A percentile compares a stretch with the other conserved stretches of the same genome.
Conservation (phyloP, 1,140 invertebrate genomes). For the Atta colombica region DNA sequence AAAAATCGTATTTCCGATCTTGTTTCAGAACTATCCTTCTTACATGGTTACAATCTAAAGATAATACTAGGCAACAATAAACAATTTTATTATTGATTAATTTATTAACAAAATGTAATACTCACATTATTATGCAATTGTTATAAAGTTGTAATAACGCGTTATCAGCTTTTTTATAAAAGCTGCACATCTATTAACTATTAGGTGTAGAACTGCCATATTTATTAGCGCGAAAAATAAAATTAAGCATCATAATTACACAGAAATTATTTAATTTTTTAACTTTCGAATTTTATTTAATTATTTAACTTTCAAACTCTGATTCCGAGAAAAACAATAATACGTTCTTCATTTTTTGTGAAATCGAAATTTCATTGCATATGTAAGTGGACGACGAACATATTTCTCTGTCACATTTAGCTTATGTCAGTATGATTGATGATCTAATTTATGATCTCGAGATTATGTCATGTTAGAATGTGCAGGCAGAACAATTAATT, state of each 20-base stretch:
- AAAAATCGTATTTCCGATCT: not conserved
- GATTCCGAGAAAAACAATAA: not conserved
- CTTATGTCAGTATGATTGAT: not conserved
- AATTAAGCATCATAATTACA: too few species aligned
- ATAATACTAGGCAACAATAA: too few species aligned
- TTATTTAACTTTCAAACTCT: not conserved
- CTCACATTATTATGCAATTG: not conserved
- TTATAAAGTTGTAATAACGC: not conserved
- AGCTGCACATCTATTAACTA: too few species aligned
- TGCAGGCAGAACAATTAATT: not conserved
- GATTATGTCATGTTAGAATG: slow-evolving; percentile 16
- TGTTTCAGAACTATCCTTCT: not conserved
- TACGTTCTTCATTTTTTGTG: not conserved
- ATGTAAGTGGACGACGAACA: slow-evolving; percentile 1
- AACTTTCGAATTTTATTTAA: not conserved
- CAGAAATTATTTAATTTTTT: not conserved
- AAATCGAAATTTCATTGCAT: slow-evolving; percentile 25
- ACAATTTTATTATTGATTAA: not conserved
- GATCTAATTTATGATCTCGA: slow-evolving; percentile 22
- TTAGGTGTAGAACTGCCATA: not conserved
- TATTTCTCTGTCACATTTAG: slow-evolving; percentile 32
- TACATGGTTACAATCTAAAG: not conserved
- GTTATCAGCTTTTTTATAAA: not conserved
- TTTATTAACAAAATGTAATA: not conserved
- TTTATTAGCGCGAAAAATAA: not conserved